A percentile compares a stretch with the other conserved stretches of the same genome.
phyloP scores from a whole-genome alignment of 1,140 invertebrate species.

The Acarapis woodi region DNA sequence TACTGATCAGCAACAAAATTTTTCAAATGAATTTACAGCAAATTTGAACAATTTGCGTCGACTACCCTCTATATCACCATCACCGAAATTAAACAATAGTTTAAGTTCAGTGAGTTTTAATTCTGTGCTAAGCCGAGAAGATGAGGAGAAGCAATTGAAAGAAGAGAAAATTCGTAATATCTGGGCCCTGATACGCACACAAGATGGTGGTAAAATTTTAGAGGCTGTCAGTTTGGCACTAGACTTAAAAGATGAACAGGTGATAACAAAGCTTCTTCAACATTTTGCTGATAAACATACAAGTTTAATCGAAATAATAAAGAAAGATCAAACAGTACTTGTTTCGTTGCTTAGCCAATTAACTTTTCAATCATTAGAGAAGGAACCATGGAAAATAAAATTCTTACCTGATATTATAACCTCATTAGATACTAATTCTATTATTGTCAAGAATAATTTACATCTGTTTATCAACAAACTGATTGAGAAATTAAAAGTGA shows the following conservation, averaged over 20 bases:
- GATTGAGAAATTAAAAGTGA: background rate
- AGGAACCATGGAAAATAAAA: conserved; percentile 9
- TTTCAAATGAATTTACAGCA: background rate
- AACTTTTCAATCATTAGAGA: conserved; percentile 6
- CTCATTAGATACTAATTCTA: background rate
- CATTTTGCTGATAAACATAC: background rate
- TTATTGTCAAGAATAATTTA: background rate
- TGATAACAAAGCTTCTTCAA: background rate
- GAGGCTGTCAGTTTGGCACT: background rate
- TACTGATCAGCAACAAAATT: background rate
- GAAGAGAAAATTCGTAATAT: background rate
- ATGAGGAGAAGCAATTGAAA: background rate
- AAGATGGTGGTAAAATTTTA: background rate
- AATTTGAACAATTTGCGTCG: background rate
- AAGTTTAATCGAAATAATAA: background rate
- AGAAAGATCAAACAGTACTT: background rate
- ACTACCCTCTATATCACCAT: background rate
- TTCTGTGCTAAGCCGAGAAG: background rate
- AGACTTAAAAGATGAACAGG: background rate
- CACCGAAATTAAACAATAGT: background rate
- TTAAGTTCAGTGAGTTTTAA: background rate
- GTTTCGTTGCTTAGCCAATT: background rate
- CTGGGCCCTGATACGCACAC: background rate
- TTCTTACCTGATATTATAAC: background rate
- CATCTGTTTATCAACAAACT: background rate